phyloP scores from a whole-genome alignment of 1,140 invertebrate species.

The Microplitis demolitor region DNA sequence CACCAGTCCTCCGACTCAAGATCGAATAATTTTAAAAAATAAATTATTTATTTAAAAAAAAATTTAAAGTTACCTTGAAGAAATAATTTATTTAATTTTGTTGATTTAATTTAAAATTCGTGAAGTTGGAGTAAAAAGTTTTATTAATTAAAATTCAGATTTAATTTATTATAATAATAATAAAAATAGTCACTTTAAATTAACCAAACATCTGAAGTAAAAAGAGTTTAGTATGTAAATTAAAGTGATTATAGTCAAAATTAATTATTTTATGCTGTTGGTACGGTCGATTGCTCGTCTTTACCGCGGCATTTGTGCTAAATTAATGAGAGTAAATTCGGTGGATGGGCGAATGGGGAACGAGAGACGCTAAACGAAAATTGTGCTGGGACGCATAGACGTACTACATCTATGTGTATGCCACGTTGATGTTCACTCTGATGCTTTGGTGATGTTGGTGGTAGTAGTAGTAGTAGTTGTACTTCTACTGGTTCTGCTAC shows the following conservation, averaged over 20 bases:
- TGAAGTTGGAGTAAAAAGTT: too few relatives aligned
- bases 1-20: too few relatives aligned
- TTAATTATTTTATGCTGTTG: constrained; percentile 16
- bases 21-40: too few relatives aligned
- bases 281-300: constrained; percentile 21
- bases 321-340: constrained; percentile 28
- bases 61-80: too few relatives aligned
- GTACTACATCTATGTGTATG: too few relatives aligned
- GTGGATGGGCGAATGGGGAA: constrained; percentile 19
- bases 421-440: neutral
- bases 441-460: neutral
- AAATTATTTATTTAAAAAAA: too few relatives aligned
- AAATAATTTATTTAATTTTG: too few relatives aligned
- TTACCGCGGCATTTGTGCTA: constrained; percentile 18
- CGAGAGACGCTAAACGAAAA: constrained; percentile 28
- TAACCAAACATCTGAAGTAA: too few relatives aligned
- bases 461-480: neutral
- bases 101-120: too few relatives aligned
- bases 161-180: too few relatives aligned
- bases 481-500: neutral
- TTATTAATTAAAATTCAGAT: too few relatives aligned
- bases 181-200: too few relatives aligned
- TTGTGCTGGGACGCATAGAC: constrained; percentile 13
- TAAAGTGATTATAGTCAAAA: neutral
- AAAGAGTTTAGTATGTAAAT: constrained; percentile 11